phyloP scores from a whole-genome alignment of 2,888 invertebrate genomes.

The Himalopsyche japonica region DNA sequence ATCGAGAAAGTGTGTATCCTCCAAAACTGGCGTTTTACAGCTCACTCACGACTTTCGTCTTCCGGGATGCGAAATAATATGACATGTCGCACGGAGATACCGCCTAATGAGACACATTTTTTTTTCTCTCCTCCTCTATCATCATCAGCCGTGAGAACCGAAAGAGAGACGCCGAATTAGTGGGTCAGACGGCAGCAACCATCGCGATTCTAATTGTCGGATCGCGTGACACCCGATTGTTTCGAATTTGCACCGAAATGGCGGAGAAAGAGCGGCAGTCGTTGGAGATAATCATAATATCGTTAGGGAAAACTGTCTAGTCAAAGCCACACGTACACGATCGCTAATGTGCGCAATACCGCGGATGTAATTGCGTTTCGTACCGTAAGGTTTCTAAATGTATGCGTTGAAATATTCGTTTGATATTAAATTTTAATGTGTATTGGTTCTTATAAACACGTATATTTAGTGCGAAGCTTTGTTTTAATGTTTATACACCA shows the following conservation, averaged over 20 bases:
- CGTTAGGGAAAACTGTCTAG: neutral
- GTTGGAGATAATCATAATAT: neutral
- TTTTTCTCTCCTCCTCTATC: neutral
- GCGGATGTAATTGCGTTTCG: neutral
- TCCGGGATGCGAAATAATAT: neutral
- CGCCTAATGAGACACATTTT: neutral
- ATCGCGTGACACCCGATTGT: constrained; percentile 11
- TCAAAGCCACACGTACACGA: neutral
- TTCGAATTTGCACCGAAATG: neutral
- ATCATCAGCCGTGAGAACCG: neutral
- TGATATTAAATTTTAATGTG: no score
- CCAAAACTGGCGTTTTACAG: neutral
- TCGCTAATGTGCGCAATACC: neutral
- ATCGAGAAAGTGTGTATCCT: neutral
- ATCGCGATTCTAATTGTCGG: neutral
- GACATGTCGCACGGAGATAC: neutral
- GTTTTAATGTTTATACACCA: no score
- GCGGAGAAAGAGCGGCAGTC: neutral
- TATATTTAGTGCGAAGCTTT: no score
- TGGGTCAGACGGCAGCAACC: constrained; percentile 4
- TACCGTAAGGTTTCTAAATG: neutral
- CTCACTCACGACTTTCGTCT: neutral
- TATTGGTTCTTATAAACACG: no score
- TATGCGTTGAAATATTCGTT: neutral
- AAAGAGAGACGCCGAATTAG: neutral